phyloP scores from a whole-genome alignment of 2,113 vertebrate genomes.

The Barbus barbus region DNA sequence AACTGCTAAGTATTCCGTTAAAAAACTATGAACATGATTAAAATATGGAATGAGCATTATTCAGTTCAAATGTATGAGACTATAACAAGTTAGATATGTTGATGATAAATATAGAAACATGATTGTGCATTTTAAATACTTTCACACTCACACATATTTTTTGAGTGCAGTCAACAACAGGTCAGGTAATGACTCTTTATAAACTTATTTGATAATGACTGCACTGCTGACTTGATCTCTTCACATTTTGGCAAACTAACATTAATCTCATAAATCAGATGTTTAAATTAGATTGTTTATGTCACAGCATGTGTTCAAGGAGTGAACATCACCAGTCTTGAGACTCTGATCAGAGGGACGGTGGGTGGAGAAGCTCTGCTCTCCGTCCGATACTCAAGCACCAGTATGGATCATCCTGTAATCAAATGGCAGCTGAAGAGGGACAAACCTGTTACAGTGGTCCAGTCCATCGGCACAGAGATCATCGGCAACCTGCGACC shows the following conservation, averaged over 20 bases:
- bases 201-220: neutral
- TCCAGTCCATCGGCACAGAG: constrained; percentile 92
- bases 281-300: constrained; percentile 7
- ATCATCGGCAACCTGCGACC: constrained; percentile 90
- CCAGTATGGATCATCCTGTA: constrained; percentile 87
- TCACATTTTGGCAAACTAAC: neutral
- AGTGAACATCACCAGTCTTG: constrained; percentile 90
- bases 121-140: no score
- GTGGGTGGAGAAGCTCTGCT: constrained; percentile 87
- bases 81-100: no score
- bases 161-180: neutral
- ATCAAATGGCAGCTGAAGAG: constrained; percentile 93
- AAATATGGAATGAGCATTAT: no score
- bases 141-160: neutral
- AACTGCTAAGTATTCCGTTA: no score
- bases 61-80: no score
- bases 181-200: neutral
- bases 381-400: constrained; percentile 87
- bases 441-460: constrained; percentile 88
- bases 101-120: no score
- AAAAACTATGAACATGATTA: no score
- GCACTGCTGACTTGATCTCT: neutral
- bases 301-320: constrained; percentile 77
- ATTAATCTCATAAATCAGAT: neutral
- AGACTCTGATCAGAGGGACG: constrained; percentile 78